Percentiles rank a stretch among this genome's conserved stretches.
phyloP scores from a whole-genome alignment of 2,113 vertebrate species.

The Ahaetulla prasina region DNA sequence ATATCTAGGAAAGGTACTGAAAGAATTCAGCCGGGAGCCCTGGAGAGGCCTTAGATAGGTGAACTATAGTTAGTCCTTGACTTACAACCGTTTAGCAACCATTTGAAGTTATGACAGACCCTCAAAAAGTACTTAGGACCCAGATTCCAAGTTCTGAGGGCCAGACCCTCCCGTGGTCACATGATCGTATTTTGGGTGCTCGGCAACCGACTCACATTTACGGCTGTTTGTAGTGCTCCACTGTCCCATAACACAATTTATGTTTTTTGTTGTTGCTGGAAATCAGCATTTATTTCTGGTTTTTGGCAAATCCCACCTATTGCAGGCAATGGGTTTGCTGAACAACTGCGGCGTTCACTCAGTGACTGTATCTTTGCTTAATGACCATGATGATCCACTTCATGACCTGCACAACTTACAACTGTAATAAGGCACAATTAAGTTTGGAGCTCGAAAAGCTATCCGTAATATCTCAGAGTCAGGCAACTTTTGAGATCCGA shows the following conservation, averaged over 20 bases:
- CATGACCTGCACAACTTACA: too few species aligned
- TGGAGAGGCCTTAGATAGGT: background rate
- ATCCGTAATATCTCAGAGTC: background rate
- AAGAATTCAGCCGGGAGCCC: background rate
- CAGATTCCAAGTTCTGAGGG: background rate
- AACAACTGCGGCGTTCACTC: too few species aligned
- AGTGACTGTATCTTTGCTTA: too few species aligned
- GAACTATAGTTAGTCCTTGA: background rate
- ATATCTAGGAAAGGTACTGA: background rate
- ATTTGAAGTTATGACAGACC: background rate
- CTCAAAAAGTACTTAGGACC: background rate
- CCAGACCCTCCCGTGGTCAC: background rate
- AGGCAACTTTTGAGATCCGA: background rate
- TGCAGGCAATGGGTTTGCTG: too few species aligned
- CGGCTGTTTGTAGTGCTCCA: background rate
- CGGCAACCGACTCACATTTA: background rate
- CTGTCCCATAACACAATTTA: background rate
- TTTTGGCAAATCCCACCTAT: background rate
- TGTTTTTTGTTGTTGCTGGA: background rate
- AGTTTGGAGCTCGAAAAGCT: too few species aligned
- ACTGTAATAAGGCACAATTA: too few species aligned
- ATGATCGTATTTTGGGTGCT: background rate
- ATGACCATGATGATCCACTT: too few species aligned
- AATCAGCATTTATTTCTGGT: background rate
- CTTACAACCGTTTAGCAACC: background rate